phyloP scores from a whole-genome alignment of 2,113 vertebrate genomes.

The Deroptyus accipitrinus region DNA sequence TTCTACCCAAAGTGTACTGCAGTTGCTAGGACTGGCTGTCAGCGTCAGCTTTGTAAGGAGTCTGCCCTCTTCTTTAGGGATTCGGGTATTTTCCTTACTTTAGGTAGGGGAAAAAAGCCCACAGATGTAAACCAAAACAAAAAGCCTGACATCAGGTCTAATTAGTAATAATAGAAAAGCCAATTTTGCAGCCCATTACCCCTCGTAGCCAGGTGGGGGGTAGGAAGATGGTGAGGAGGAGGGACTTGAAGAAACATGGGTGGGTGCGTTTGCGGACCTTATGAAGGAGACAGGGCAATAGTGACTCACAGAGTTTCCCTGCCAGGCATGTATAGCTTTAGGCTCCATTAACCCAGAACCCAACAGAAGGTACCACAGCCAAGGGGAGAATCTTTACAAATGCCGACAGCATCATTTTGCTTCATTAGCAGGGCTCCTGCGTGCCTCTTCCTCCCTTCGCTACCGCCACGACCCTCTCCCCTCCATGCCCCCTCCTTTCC shows the following conservation, averaged over 20 bases:
- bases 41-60: background rate
- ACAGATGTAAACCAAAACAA: slow-evolving; percentile 14
- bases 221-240: slow-evolving; percentile 55
- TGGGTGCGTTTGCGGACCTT: slow-evolving; percentile 48
- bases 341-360: slow-evolving; percentile 65
- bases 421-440: slow-evolving; percentile 71
- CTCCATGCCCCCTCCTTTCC: slow-evolving; percentile 38
- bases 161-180: slow-evolving; percentile 79
- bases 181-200: slow-evolving; percentile 78
- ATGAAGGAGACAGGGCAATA: background rate
- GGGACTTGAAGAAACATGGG: slow-evolving; percentile 68
- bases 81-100: slow-evolving; percentile 6
- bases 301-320: slow-evolving; percentile 23
- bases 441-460: background rate
- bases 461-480: slow-evolving; percentile 21
- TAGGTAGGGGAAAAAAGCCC: background rate
- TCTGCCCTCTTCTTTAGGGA: background rate
- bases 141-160: slow-evolving; percentile 65
- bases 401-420: slow-evolving; percentile 67
- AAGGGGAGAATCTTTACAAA: slow-evolving; percentile 59
- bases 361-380: slow-evolving; percentile 57
- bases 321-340: slow-evolving; percentile 32
- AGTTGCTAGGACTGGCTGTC: background rate
- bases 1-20: background rate
- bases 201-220: slow-evolving; percentile 38